phyloP scores from a whole-genome alignment of 92 coral and sea anemone genomes.

The Zoanthus sansibaricus region DNA sequence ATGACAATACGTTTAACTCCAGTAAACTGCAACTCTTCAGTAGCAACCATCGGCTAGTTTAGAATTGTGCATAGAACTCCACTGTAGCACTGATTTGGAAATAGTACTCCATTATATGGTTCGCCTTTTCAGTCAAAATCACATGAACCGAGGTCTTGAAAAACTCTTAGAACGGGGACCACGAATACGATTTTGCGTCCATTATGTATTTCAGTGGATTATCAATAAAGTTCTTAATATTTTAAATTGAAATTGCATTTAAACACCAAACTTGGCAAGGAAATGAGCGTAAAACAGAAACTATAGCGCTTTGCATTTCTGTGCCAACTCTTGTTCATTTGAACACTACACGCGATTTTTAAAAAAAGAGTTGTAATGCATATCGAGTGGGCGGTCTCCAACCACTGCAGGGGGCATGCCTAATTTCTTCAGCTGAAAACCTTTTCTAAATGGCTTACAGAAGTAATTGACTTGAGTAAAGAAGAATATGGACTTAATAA shows the following conservation, averaged over 20 bases:
- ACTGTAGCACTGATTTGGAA: no score
- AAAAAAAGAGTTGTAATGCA: background rate
- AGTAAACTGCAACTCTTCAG: background rate
- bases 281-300: background rate
- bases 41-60: background rate
- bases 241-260: conserved; percentile 2
- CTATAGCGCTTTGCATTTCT: background rate
- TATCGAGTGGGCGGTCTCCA: conserved; percentile 17
- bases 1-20: background rate
- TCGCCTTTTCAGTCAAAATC: no score
- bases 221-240: background rate
- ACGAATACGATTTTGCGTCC: background rate
- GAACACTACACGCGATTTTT: background rate
- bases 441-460: conserved; percentile 34
- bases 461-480: conserved; percentile 47
- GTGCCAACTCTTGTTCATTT: background rate
- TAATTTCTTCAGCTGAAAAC: background rate
- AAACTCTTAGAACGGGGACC: no score
- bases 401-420: conserved; percentile 36
- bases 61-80: background rate
- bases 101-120: no score
- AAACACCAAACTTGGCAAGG: conserved; percentile 12
- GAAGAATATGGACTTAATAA: conserved; percentile 34
- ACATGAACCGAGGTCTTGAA: no score
- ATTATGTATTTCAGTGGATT: conserved; percentile 7